These are phyloP conservation scores for Orthosia gracilis DNA, from an alignment of 2,888 invertebrate genomes.

Conservation along the genomic window DNA sequence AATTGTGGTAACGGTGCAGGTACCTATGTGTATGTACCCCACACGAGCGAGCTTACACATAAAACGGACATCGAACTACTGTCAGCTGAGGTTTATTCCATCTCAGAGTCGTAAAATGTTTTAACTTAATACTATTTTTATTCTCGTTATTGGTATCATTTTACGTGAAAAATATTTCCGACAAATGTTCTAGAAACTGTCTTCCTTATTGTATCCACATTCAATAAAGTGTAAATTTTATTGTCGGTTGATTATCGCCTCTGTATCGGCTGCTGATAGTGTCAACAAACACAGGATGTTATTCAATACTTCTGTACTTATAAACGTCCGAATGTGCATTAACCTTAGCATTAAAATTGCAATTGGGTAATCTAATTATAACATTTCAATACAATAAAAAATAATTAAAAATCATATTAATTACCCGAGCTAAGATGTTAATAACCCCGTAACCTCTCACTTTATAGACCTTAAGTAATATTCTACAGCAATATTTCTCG, in stretches of 20 bases:
- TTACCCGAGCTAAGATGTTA: constrained; percentile 15
- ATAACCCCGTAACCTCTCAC: constrained; percentile 35
- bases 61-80: constrained; percentile 64
- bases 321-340: neutral
- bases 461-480: constrained; percentile 41
- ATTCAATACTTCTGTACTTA: constrained; percentile 8
- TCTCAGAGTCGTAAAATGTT: constrained; percentile 54
- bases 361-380: constrained; percentile 1
- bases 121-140: constrained; percentile 63
- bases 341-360: constrained; percentile 12
- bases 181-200: constrained; percentile 64
- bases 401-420: constrained; percentile 9
- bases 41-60: constrained; percentile 53
- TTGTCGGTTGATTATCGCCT: constrained; percentile 47
- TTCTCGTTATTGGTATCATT: constrained; percentile 57
- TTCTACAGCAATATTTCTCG: constrained; percentile 29
- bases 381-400: constrained; percentile 13
- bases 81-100: constrained; percentile 56
- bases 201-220: constrained; percentile 60
- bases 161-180: constrained; percentile 60
- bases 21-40: constrained; percentile 39
- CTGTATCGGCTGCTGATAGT: constrained; percentile 35
- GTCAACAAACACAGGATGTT: constrained; percentile 45
- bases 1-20: constrained; percentile 51
- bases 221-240: constrained; percentile 63